Evolutionary conservation across 2,888 invertebrate genomes (phyloP), one percentile per base, ranked within the genome.

Genomic region (Rhynchonema sp.): DNA sequence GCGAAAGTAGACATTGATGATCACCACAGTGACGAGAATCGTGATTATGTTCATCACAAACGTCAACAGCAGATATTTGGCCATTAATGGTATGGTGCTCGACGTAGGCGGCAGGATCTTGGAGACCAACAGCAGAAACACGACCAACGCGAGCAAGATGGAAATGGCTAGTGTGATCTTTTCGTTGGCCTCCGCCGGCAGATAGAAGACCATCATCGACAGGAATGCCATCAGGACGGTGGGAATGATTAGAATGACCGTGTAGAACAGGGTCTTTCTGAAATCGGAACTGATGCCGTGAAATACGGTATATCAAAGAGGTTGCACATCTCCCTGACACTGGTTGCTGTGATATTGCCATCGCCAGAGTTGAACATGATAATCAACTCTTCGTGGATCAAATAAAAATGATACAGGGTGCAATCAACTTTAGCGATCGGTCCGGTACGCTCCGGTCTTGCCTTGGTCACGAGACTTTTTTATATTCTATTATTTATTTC

Each of bases 41-140:
- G 94, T 92, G 73, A 98, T 89, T 64, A 96, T 94, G 78, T 98
- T 98, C 90, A 98, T 92, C 69, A 98, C 92, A 79, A 99, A 98
- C 59, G 98, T 99, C 78, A 99, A 94, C 59, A 98, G 82, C 66
- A 99, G 82, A 78, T 98, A 99, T 79, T 98, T 98, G 75, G 96
- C 94, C 72, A 99, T 96, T 63, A 98, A 82, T 60, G 98, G 98
- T 71, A 98, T 82, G 73, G 94, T 94, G 65, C 94, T 83, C 58
- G 96, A 96, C 1, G 94, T 96, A 59, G 96, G 96, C 65, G 96
- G 96, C 67, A 98, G 81, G 77, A 98, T 96, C 80, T 98, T 98
- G 65, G 96, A 96, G 64, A 99, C 94, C 69, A 98, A 83, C 74
- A 98, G 80, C 75, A 98, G 82, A 79, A 98, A 98, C 82, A 98